Base-by-base conservation (phyloP, 2,113 vertebrate genomes). In the Thunnus thynnus region DNA sequence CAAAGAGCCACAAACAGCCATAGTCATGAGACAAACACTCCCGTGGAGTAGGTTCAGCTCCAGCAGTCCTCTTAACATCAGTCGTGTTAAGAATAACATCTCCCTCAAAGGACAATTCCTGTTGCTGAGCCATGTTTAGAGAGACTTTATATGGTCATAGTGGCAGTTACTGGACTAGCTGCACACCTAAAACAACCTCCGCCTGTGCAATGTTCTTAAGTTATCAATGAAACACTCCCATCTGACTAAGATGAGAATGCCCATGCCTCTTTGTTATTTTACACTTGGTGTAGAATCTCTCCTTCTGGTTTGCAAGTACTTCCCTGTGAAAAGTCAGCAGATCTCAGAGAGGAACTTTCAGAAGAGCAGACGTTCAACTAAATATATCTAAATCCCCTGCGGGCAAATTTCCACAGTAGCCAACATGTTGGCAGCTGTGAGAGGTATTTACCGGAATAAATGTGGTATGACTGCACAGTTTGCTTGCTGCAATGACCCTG, bases 101-200 rank as follows among this genome's bases (percentile, higher is more conserved):
- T 84, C 90, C 90, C 75, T 89, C 86, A 90, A 89, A 92, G 92
- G 91, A 87, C 70, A 86, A 56, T 51, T 56, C 66, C 66, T 81
- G 72, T 44, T 62, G 30, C 77, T 6, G 69, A 54, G 75, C 48
- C 78, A 71, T 71, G 54, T 87, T 88, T 73, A 48, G 22, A 71
- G 61, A 87, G 60, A 48, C 93, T 95, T 92, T 93, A 95, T 94
- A 95, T 94, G 94, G 93, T 91, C 81, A 92, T 70, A 55, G 18
- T 64, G 55, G 65, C 67, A 77, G 75, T 55, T 20, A 36, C 25
- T 51, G 69, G 58, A 65, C 9, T 41, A 41, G 36, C 68, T 18
- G 46, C 5, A 14, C 22, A 58, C 52, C 17, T 56, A 18, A 70
- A 68, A 63, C 65, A 52, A 30, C 48, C 44, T 47, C 30, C 18